Percentiles rank a stretch among this genome's conserved stretches.
Evolutionary conservation across 1,140 invertebrate genomes (phyloP).

Genomic region (Hormaphis cornu): DNA sequence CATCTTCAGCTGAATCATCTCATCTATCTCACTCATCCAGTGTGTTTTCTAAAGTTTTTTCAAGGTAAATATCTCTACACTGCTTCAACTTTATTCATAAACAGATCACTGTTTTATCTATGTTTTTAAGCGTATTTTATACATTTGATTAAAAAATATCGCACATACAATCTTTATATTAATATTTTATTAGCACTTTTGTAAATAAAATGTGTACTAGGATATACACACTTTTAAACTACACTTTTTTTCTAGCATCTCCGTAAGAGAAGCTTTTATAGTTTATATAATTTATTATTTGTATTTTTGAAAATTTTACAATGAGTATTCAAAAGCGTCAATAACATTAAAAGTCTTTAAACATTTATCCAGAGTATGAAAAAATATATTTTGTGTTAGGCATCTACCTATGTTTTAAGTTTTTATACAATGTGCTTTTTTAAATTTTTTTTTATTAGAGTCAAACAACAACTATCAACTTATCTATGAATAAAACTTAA

Average conservation of each 20-base stretch:
- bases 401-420: too few relatives aligned
- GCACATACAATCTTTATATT: background rate
- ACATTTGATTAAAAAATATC: background rate
- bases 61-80: slow-evolving; percentile 53
- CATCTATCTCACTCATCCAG: slow-evolving; percentile 57
- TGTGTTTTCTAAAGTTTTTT: slow-evolving; percentile 81
- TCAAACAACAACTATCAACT: background rate
- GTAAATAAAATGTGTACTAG: slow-evolving; percentile 26
- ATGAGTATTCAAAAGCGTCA: background rate
- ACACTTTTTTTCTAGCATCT: slow-evolving; percentile 2
- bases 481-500: background rate
- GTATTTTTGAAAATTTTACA: background rate
- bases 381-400: background rate
- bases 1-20: slow-evolving; percentile 48
- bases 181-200: slow-evolving; percentile 11
- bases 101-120: slow-evolving; percentile 9
- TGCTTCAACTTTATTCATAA: background rate
- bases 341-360: background rate
- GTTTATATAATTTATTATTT: slow-evolving; percentile 18
- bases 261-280: slow-evolving; percentile 5
- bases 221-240: slow-evolving; percentile 19
- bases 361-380: background rate
- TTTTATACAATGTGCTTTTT: too few relatives aligned
- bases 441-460: too few relatives aligned
- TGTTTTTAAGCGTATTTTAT: slow-evolving; percentile 4